Base-by-base conservation (phyloP, 23 tunicate species). In the Ciona savignyi region DNA sequence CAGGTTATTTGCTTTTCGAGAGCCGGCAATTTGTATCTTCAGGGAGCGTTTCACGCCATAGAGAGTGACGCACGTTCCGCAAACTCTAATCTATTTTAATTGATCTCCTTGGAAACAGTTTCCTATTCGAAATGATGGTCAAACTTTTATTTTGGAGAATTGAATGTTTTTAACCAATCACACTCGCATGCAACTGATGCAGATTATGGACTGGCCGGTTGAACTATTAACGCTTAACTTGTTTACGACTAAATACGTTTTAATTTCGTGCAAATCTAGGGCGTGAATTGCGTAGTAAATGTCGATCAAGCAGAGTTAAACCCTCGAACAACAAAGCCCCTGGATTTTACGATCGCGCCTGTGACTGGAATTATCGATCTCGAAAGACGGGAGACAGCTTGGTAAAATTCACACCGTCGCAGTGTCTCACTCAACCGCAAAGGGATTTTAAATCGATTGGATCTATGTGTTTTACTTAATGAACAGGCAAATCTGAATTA, bases 21-120 rank as follows among this genome's bases (percentile, higher is more conserved):
- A 33, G 30, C 69, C 64, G 78, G 69, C 29, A 74, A 74, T 74
- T 74, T 74, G 78, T 56, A 22, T 32, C 48, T 27, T 72, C 49
- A 42, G 15, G 15, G 56, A 42, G 56, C 56, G 56, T 42, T 42
- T 42, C 56, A 42, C 56, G 56, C 56, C 11, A 42, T 42, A 15
- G 56, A 9, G 56, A 42, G 56, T 42, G 56, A 42, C 56, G 56
- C 56, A 42, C 56, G 56, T 42, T 42, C 56, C 56, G 11, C 56
- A 42, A 42, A 6, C 56, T 42, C 56, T 42, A 42, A 15, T 42
- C 56, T 6, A 6, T 42, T 15, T 6, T 6, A 42, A 42, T 6
- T 42, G n/a, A n/a, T n/a, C n/a, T 6, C 15, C 56, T 42, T 42
- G 15, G 56, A 42, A 42, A 42, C 56, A 6, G 56, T 42, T 42